Evolutionary conservation across 2,113 vertebrate species (phyloP).

Genomic region (Mirounga angustirostris): DNA sequence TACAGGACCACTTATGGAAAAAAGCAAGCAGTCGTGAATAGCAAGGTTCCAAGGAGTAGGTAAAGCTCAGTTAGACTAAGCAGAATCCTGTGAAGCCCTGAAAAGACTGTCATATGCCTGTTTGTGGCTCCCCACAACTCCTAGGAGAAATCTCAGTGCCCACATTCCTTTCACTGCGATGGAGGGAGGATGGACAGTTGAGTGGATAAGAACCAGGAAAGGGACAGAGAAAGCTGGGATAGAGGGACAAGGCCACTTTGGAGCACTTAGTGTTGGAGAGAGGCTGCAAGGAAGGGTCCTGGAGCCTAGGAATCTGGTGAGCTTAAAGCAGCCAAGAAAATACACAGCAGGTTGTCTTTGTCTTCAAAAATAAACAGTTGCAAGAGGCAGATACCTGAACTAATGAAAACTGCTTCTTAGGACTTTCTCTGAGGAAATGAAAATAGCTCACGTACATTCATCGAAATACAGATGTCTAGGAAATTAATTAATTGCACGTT

Average conservation of each 20-base stretch:
- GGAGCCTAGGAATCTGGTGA: neutral
- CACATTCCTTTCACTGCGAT: neutral
- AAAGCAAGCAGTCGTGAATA: neutral
- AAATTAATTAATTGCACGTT: conserved; percentile 48
- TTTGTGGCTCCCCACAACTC: neutral
- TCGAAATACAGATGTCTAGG: conserved; percentile 8
- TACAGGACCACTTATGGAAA: neutral
- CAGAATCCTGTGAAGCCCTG: neutral
- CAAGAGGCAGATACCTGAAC: conserved; percentile 55
- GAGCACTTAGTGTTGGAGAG: neutral
- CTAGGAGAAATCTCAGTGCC: neutral
- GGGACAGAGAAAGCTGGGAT: neutral
- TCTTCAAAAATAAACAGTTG: conserved; percentile 58
- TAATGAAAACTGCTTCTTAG: conserved; percentile 48
- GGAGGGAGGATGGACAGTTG: no score
- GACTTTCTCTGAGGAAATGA: conserved; percentile 35
- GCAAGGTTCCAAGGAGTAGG: neutral
- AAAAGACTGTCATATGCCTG: neutral
- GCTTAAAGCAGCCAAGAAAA: conserved; percentile 38
- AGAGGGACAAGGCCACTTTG: neutral
- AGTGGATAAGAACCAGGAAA: neutral
- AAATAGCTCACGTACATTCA: conserved; percentile 35
- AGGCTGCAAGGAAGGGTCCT: neutral
- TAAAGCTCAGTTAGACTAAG: neutral
- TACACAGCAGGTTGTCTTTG: neutral